Base-by-base conservation (phyloP, 2,113 vertebrate species). In the Erythrocercus mccallii region DNA sequence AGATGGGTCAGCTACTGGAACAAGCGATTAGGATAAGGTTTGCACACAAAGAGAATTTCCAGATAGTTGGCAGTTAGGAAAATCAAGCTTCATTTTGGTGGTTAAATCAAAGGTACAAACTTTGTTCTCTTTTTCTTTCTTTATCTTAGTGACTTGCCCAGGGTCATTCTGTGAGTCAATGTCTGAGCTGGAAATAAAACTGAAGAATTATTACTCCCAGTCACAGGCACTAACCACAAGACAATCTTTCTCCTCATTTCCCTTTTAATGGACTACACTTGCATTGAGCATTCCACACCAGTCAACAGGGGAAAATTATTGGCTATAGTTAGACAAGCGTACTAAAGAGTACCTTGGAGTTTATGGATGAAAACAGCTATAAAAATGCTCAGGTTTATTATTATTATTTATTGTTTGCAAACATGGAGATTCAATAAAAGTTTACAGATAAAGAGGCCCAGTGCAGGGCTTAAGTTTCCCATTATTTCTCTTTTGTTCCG, bases 391-490 rank as follows among this genome's bases (percentile, higher is more conserved):
- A 33, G 30, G 30, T 95, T 96, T 95, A 94, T 92, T 95, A 40
- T 95, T 93, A 74, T 93, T 96, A 95, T 96, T 96, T 95, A 96
- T 91, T 96, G 74, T 96, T 96, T 94, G 87, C 81, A 85, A 95
- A 95, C 78, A 76, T 61, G 62, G 81, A 64, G 62, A 85, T 92
- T 82, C 78, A 89, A 50, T 90, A 89, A 80, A 92, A 86, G 33
- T 91, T 82, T 86, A 73, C 70, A 88, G 90, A 91, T 90, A 88
- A 94, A 94, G 79, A 88, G 85, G 24, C 54, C 42, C 50, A 88
- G 42, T 25, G 35, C 38, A 80, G 66, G 62, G 60, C 71, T 95
- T 77, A 68, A 79, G 56, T 88, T 90, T 90, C 78, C 42, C 15
- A n/a, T 82, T 87, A 85, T 57, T 96, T 87, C 50, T 82, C 76